phyloP scores from a whole-genome alignment of 2,888 invertebrate species.

The Tenthredo amoena region DNA sequence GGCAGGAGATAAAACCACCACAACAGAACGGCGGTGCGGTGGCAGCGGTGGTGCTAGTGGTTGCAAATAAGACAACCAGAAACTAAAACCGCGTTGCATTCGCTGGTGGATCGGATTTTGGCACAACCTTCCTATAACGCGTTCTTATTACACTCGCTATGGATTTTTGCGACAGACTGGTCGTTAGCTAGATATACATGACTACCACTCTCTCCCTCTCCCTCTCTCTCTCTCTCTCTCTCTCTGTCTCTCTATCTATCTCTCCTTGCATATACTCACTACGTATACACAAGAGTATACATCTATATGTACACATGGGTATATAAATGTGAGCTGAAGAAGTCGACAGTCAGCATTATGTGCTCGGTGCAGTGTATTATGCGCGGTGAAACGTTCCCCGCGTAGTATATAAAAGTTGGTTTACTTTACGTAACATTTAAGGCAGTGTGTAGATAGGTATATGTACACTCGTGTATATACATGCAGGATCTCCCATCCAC shows the following conservation, averaged over 20 bases:
- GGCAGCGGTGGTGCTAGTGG: not conserved
- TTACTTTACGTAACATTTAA: conserved; percentile 65
- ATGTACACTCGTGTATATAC: not conserved
- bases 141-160: conserved; percentile 47
- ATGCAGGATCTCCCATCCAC: not conserved
- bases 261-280: conserved; percentile 38
- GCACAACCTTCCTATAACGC: conserved; percentile 29
- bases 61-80: not conserved
- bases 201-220: not conserved
- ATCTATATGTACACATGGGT: conserved; percentile 44
- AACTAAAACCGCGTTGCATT: conserved; percentile 13
- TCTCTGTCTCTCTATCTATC: not conserved
- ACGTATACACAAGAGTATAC: not conserved
- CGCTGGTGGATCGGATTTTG: conserved; percentile 40
- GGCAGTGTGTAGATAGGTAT: not conserved
- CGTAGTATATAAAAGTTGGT: conserved; percentile 71
- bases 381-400: conserved; percentile 63
- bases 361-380: conserved; percentile 68
- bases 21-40: not conserved
- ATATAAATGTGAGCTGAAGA: not conserved
- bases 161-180: conserved; percentile 48
- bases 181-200: conserved; percentile 37
- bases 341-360: conserved; percentile 66
- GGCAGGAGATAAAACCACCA: conserved; percentile 22
- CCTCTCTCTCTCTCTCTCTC: not conserved